Base-by-base conservation (phyloP, 2,797 vertebrate genomes). In the Darevskia nairensis region DNA sequence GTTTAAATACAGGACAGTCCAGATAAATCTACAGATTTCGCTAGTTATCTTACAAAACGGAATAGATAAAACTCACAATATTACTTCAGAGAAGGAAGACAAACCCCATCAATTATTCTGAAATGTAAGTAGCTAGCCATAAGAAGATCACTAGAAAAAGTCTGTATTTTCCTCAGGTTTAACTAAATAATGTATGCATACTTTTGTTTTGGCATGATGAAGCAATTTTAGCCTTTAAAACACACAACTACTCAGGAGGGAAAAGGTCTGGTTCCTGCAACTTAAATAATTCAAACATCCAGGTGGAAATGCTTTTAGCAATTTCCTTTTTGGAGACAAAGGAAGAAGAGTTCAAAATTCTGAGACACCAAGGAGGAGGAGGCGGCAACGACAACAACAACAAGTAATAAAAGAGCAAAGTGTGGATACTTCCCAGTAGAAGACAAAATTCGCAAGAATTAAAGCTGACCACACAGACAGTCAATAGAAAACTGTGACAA, bases 161-260 rank as follows among this genome's bases (percentile, higher is more conserved):
- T 97, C 96, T 96, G 97, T 96, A 98, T 97, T 98, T 98, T 98
- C 97, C 97, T 98, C 97, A 97, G 97, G 97, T 98, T 98, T 95
- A 97, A 97, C 98, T 98, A 97, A 98, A 99, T 98, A 99, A 98
- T 98, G 97, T 97, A 98, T 98, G 98, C 98, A 98, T 97, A 97
- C 98, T 97, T 98, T 97, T 97, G 97, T 97, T 97, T 97, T 97
- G 98, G 97, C 98, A 98, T 98, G 98, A 99, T 98, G 98, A 98
- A 98, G 98, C 98, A 98, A 98, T 98, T 98, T 98, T 97, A 97
- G 98, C 97, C 98, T 98, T 98, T 98, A 97, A 97, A 97, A 98
- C 96, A 97, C 97, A 97, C 96, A 96, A 97, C 96, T 97, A 96
- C 97, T 98, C 97, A 96, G 94, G 96, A 97, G 97, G 97, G 97